Base-by-base conservation (phyloP, 2,888 invertebrate genomes). In the Cylloceria caligata region DNA sequence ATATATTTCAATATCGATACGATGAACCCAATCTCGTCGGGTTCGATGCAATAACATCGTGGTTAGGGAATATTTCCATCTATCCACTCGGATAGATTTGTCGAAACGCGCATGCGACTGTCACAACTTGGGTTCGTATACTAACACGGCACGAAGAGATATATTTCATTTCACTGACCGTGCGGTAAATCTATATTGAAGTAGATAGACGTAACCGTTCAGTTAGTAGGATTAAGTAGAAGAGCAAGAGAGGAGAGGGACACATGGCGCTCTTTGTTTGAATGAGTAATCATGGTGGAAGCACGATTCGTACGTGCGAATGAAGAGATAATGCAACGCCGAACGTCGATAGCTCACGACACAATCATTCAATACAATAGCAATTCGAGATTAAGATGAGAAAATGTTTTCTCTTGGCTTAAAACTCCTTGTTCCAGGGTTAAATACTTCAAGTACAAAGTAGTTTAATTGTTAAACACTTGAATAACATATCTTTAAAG, bases 271-370 rank as follows among this genome's bases (percentile, higher is more conserved):
- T 80, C 82, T 85, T 85, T 85, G 82, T 85, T 81, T 84, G 84
- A 84, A 85, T 82, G 84, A 82, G 84, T 82, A 85, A 85, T 85
- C 84, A 80, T 77, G 49, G 55, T 72, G 69, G 74, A 67, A 73
- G 81, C 73, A 52, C 60, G 30, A 34, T 73, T 82, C 62, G 78
- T 47, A 65, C 60, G 57, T 71, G 72, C 73, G 30, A 74, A 47
- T 45, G 34, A 19, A 13, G 68, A 36, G 52, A 69, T 21, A 39
- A 30, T 30, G 30, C 47, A 45, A 11, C 24, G 39, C 27, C 30
- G 47, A 49, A 49, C 49, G 49, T 13, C 60, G 72, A 71, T 80
- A 73, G 69, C 65, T 75, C 57, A 55, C 64, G 64, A 57, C 69
- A 75, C 39, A 65, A 39, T 80, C 75, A 80, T 67, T 76, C 75